These are phyloP conservation scores for Anastrepha ludens DNA, from an alignment of 1,140 invertebrate species.

Conservation along the genomic window DNA sequence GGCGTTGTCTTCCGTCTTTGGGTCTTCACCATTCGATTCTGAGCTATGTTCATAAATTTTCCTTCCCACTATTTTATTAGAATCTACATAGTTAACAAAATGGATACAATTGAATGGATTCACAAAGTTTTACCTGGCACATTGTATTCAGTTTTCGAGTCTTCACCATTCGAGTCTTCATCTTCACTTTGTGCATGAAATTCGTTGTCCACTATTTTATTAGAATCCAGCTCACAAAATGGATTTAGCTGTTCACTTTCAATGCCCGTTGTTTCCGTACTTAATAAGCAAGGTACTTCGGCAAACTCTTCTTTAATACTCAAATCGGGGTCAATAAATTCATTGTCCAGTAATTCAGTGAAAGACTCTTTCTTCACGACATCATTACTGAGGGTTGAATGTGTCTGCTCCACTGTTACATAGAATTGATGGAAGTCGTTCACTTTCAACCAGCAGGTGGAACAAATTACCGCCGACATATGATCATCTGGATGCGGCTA, in stretches of 20 bases:
- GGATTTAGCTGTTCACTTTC: background rate
- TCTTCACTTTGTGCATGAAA: too few species aligned
- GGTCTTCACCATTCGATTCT: background rate
- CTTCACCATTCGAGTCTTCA: too few species aligned
- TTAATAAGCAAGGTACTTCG: background rate
- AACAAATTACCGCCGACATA: constrained; percentile 67
- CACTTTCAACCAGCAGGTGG: constrained; percentile 68
- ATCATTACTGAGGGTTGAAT: constrained; percentile 58
- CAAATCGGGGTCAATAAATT: constrained; percentile 1
- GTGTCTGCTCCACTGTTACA: constrained; percentile 65
- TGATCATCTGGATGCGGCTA: constrained; percentile 41
- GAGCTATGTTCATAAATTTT: too few species aligned
- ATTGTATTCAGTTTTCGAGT: too few species aligned
- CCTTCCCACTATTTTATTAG: background rate
- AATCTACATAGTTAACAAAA: background rate
- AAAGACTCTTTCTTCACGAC: background rate
- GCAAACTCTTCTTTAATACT: constrained; percentile 17
- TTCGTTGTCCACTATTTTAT: background rate
- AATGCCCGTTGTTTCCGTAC: background rate
- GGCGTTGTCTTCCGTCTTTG: too few species aligned
- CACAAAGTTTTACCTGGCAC: too few species aligned
- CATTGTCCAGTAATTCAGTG: background rate
- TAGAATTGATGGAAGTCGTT: constrained; percentile 71
- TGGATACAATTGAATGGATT: background rate
- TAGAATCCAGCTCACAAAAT: background rate